Evolutionary conservation across 2,113 vertebrate species (phyloP).

Genomic region (Chloropsis cyanopogon): DNA sequence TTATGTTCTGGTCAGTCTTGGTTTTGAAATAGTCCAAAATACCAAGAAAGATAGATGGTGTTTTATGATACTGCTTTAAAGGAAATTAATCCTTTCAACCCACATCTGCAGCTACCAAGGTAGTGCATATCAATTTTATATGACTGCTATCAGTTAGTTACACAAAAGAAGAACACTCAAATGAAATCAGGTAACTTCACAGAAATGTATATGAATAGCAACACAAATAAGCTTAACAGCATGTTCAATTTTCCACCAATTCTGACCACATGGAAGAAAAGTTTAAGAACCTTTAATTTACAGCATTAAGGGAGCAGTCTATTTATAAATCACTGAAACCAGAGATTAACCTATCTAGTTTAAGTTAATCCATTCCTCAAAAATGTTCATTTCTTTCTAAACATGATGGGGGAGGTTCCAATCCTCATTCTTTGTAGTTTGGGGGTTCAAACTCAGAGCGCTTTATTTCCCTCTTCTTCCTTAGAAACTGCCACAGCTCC

Average conservation of each 20-base stretch:
- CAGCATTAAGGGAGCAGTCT: background rate
- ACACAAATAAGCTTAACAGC: background rate
- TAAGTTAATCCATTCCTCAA: background rate
- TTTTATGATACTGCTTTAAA: background rate
- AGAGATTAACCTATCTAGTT: background rate
- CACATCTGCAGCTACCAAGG: background rate
- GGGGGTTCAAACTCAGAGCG: background rate
- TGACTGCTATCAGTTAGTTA: background rate
- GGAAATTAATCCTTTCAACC: background rate
- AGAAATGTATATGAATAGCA: background rate
- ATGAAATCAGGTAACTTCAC: background rate
- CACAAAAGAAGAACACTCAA: background rate
- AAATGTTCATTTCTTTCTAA: background rate
- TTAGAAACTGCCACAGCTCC: background rate
- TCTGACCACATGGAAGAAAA: background rate
- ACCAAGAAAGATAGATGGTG: background rate
- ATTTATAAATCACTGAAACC: background rate
- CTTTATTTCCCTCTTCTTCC: background rate
- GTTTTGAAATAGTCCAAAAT: background rate
- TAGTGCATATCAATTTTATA: background rate
- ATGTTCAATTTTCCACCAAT: background rate
- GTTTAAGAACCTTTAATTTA: background rate
- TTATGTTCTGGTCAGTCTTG: background rate
- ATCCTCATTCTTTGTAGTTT: background rate
- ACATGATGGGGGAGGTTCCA: fast-evolving